Percentiles rank a stretch among this genome's conserved stretches.
These are phyloP conservation scores for Dasypogon diadema DNA, from an alignment of 2,888 invertebrate genomes.

Conservation along the genomic window DNA sequence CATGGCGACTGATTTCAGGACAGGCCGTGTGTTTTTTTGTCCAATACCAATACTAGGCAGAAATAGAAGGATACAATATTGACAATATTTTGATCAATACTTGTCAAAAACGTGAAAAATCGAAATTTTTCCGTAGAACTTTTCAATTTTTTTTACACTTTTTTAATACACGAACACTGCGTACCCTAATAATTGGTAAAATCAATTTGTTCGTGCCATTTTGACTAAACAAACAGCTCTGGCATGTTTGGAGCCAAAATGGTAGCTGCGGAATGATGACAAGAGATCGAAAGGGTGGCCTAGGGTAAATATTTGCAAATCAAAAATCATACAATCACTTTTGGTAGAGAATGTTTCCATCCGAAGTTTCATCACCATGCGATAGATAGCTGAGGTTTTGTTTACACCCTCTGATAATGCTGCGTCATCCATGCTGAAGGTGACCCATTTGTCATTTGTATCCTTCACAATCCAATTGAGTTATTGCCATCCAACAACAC, in stretches of 20 bases:
- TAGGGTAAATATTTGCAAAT: constrained; percentile 52
- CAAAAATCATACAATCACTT: constrained; percentile 52
- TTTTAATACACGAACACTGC: too few species aligned
- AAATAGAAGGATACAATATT: too few species aligned
- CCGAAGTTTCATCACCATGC: not conserved
- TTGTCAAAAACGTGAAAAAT: too few species aligned
- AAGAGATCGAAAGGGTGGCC: constrained; percentile 37
- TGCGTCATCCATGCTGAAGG: constrained; percentile 8
- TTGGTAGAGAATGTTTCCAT: not conserved
- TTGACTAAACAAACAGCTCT: constrained; percentile 53
- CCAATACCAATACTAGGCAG: too few species aligned
- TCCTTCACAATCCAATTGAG: constrained; percentile 20
- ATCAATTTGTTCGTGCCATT: constrained; percentile 55
- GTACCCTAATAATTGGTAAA: not conserved
- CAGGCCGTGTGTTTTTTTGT: too few species aligned
- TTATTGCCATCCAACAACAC: constrained; percentile 6
- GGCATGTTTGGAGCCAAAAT: constrained; percentile 49
- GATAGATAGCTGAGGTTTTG: not conserved
- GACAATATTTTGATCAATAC: too few species aligned
- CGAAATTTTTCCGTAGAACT: not conserved
- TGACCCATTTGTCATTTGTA: constrained; percentile 30
- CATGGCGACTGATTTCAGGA: too few species aligned
- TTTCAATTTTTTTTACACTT: not conserved
- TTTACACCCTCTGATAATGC: not conserved
- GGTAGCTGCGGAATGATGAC: constrained; percentile 44